Evolutionary conservation across 2,888 invertebrate genomes (phyloP), one percentile per base, ranked within the genome.

Genomic region (Caenorhabditis wallacei): DNA sequence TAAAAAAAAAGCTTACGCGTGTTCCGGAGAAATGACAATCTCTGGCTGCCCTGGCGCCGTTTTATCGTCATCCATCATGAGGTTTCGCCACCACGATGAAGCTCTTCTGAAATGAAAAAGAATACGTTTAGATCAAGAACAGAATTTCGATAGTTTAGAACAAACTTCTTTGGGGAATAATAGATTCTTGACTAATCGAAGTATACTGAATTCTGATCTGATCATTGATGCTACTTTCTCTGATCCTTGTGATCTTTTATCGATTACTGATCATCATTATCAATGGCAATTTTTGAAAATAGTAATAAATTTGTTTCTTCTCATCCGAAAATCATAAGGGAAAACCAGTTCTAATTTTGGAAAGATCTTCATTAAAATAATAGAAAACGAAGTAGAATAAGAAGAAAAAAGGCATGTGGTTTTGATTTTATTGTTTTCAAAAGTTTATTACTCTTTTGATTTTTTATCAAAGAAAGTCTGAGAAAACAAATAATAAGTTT

Each of bases 71-170:
- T 85, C 87, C 85, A 85, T 87, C 71, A 86, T 80, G 72, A 86
- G 80, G 57, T 82, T 85, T 43, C 86, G 81, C 86, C 86, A 86
- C 86, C 86, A 87, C 71, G 86, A 85, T 64, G 86, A 80, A 40
- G 80, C 80, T 76, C 69, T 81, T 74, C 84, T 85, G 82, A 35
- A 83, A 40, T 40, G 16, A 10, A 40, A 13, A 13, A 13, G 13
- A 40, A 13, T 40, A 10, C 16, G 2, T 8, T 10, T 40, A 10
- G 40, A 30, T 30, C 30, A 8, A 30, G 4, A 5, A 30, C 8
- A 30, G 30, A 40, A 59, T 20, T 35, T 43, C 43, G 5, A 2
- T 8, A 8, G 8, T 3, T 30, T 2, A 48, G 18, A 18, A 48
- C 46, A 18, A 48, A 18, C 46, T 48, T 18, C 13, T 40, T 5